Evolutionary conservation across 2,797 vertebrate species (phyloP).

Genomic region (Sphenodon punctatus): DNA sequence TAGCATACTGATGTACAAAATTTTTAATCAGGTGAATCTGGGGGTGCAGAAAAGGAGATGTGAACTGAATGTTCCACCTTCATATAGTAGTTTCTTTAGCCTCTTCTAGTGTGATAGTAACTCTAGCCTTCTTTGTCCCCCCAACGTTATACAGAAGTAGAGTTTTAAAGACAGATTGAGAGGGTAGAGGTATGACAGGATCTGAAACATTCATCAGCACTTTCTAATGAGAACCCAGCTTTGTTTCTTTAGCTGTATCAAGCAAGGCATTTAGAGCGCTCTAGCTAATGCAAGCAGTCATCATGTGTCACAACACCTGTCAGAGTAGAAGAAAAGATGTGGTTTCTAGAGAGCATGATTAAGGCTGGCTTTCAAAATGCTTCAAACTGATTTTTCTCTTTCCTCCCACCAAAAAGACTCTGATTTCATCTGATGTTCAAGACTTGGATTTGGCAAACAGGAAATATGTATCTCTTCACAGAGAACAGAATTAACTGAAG

Average conservation of each 20-base stretch:
- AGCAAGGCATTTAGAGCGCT: neutral
- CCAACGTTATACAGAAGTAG: neutral
- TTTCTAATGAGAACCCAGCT: neutral
- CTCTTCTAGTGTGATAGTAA: neutral
- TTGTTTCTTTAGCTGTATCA: conserved; percentile 1
- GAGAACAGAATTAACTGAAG: neutral
- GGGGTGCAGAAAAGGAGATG: neutral
- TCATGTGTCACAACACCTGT: neutral
- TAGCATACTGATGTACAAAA: too few species aligned
- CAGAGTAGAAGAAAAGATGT: neutral
- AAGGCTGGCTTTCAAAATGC: neutral
- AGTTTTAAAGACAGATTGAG: neutral
- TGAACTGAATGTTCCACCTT: neutral
- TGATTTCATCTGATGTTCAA: rapidly evolving
- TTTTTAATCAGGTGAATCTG: neutral
- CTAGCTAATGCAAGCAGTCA: neutral
- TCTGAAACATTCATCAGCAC: neutral
- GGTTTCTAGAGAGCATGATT: neutral
- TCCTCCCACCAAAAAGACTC: rapidly evolving
- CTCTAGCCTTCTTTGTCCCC: neutral
- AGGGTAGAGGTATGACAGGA: neutral
- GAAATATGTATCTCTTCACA: neutral
- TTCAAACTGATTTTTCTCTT: neutral
- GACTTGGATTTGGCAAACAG: neutral
- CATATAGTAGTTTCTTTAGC: neutral